Evolutionary conservation across 2,113 vertebrate species (phyloP), one percentile per base, ranked within the genome.

Genomic region (Eretmochelys imbricata): DNA sequence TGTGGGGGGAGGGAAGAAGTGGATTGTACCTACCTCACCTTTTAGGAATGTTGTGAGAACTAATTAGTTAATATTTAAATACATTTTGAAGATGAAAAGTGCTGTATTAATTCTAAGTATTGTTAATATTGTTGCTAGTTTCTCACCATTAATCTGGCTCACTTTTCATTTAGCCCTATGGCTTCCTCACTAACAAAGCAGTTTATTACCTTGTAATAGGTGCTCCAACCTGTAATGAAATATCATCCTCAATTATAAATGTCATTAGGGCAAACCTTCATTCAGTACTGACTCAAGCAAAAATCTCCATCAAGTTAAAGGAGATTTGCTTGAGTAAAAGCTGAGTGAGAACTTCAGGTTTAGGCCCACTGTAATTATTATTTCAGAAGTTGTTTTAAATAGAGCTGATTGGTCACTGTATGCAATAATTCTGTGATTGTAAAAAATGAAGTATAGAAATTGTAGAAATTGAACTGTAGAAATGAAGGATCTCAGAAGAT

Each of bases 81-180:
- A 46, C 42, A 76, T 46, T 27, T 76, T 89, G 81, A 29, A 48
- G 13, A 17, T 72, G 49, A 62, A 6, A 91, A 0, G 48, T 93
- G 42, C n/a, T 94, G 85, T 76, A 46, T 76, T 19, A 84, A 42
- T 91, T 22, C 6, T 0, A 78, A 19, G 27, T 31, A 27, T 48
- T 95, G 72, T 81, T 42, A 31, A 55, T 88, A 19, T 96, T 89
- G 91, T 48, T 54, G 80, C 48, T 3, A 48, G 17, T 42, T 69
- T 65, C 82, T 87, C 29, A 20, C 35, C 78, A 0, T 42, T 4
- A 1, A 50, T 24, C 53, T 93, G 92, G 9, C 49, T 85, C 38
- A 65, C 57, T 81, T 75, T 76, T 76, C 38, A 76, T 48, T 76
- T 76, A 42, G 38, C 20, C 79, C 38, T 0, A 0, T 22, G 5